Evolutionary conservation across 2,113 vertebrate species (phyloP), one percentile per base, ranked within the genome.

Genomic region (Cairina moschata): DNA sequence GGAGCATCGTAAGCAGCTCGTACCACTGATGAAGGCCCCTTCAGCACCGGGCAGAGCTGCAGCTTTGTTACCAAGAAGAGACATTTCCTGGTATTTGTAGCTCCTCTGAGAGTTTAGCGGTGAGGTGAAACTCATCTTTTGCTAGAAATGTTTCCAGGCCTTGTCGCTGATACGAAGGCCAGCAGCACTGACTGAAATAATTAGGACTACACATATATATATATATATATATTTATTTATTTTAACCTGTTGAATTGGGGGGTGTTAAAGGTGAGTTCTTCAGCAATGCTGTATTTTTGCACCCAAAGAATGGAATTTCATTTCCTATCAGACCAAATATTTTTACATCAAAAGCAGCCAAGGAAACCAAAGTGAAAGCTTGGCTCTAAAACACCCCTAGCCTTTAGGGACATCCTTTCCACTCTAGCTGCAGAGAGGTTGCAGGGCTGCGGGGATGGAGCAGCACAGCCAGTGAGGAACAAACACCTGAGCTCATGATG

Each of bases 401-500:
- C 21, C 1, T 48, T 46, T 46, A 23, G 38, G 71, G 29, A 44
- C 42, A 29, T 8, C 29, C 14, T 54, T 73, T 68, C 26, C 29
- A 15, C 54, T 0, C 32, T 9, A 7, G 16, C 13, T 18, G 13
- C 4, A 22, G 34, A 38, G 69, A 29, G 46, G 36, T 32, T 67
- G 13, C 32, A 13, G 9, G 40, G 26, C 42, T 34, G 54, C n/a
- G 17, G 73, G 22, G 26, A 5, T 10, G 9, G 52, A 38, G 7
- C 4, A 8, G 56, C 34, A 36, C 5, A 28, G 20, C 52, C 28
- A 38, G 20, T 0, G 0, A 36, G 60, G 55, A 81, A 38, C 22
- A 44, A 28, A 32, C 11, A 6, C 9, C 20, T n/a, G 34, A 1
- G 23, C 18, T 9, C 66, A 9, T 2, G 0, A 25, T 76, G 16